phyloP scores from a whole-genome alignment of 2,797 vertebrate species.

The Garrulus glandarius region DNA sequence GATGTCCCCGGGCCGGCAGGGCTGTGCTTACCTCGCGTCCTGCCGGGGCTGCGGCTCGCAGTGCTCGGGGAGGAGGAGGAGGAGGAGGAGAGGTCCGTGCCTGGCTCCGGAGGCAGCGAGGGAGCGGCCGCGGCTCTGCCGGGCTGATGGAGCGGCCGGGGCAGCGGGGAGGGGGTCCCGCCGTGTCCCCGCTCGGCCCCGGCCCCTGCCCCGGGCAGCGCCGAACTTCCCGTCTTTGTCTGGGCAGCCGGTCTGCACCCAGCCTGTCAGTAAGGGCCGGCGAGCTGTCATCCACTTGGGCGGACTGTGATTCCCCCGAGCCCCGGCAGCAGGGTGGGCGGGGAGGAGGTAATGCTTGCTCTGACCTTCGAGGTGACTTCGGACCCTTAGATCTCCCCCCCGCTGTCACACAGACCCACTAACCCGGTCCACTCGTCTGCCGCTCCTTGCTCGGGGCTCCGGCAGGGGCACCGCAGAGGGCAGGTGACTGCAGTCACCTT shows the following conservation, averaged over 20 bases:
- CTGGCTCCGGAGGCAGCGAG: background rate
- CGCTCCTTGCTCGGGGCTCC: background rate
- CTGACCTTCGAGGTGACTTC: background rate
- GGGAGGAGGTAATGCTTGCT: constrained; percentile 14
- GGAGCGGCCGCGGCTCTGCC: background rate
- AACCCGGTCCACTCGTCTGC: background rate
- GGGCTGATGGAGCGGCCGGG: background rate
- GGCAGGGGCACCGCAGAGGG: background rate
- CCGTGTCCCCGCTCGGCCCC: background rate
- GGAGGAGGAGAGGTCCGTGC: background rate
- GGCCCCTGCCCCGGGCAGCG: background rate
- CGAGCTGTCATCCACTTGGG: constrained; percentile 35
- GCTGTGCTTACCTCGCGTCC: constrained; percentile 65
- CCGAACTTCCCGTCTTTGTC: constrained; percentile 28
- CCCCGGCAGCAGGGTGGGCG: background rate
- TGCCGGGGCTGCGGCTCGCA: background rate
- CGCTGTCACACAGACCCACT: background rate
- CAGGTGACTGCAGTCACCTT: background rate
- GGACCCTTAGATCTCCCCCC: background rate
- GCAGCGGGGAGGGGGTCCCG: background rate
- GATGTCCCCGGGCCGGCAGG: constrained; percentile 41
- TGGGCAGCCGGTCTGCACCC: background rate
- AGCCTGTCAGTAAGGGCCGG: constrained; percentile 9
- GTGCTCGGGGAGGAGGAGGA: background rate
- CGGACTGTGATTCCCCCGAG: background rate